phyloP scores from a whole-genome alignment of 2,797 vertebrate species.

The Lepidocolaptes lacrymiger region DNA sequence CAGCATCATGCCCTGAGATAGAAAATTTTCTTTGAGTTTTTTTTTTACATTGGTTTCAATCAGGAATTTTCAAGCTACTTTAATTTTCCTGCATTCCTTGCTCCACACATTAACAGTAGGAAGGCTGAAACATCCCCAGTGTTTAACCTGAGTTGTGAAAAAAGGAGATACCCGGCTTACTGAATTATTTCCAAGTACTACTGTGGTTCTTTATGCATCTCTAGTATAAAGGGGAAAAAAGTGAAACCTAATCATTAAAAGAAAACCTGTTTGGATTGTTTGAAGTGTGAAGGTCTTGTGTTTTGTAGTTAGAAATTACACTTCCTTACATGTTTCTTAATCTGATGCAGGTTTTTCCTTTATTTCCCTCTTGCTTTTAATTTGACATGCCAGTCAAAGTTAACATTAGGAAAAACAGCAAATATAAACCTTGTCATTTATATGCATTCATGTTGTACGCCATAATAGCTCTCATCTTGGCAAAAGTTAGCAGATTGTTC shows the following conservation, averaged over 20 bases:
- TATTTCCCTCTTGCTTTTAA: constrained; percentile 11
- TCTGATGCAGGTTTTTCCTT: not conserved
- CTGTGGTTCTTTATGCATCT: not conserved
- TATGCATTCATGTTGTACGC: not conserved
- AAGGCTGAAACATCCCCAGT: constrained; percentile 20
- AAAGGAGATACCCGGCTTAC: constrained; percentile 1
- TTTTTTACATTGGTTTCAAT: not conserved
- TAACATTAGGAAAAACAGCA: constrained; percentile 49
- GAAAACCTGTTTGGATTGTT: constrained; percentile 50
- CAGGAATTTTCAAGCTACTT: not conserved
- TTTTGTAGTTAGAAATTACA: constrained; percentile 25
- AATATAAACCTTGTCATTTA: constrained; percentile 17
- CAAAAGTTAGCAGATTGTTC: constrained; percentile 38
- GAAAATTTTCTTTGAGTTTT: not conserved
- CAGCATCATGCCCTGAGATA: not conserved
- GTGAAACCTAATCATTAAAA: constrained; percentile 54
- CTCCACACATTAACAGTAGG: constrained; percentile 22
- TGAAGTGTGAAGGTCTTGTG: constrained; percentile 47
- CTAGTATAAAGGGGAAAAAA: constrained; percentile 7
- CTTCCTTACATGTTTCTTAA: constrained; percentile 8
- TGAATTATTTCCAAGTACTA: constrained; percentile 42
- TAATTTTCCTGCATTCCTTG: not conserved
- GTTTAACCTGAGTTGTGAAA: constrained; percentile 20
- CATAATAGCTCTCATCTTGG: constrained; percentile 35
- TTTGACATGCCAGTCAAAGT: constrained; percentile 37